Base-by-base conservation (phyloP, 2,113 vertebrate genomes). In the Symphodus melops region DNA sequence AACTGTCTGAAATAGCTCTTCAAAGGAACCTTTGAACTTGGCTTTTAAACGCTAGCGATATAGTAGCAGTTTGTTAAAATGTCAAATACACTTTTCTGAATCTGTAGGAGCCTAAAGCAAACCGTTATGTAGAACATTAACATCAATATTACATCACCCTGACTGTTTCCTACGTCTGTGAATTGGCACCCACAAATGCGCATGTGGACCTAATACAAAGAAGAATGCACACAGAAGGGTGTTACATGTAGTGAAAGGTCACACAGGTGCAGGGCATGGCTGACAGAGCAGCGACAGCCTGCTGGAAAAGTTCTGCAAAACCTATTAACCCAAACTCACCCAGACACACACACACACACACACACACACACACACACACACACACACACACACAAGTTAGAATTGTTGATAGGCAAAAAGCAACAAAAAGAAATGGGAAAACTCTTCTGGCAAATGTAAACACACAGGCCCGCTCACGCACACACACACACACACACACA, bases 251-350 rank as follows among this genome's bases (percentile, higher is more conserved):
- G 41, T 28, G 39, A 39, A 20, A 5, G 62, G 76, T 81, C 78
- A 66, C 20, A 81, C 76, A 66, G 81, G 77, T 72, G 72, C 80
- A 61, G 78, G 59, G 41, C 76, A 46, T 64, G 74, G 37, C 60
- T 72, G 41, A 49, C 55, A 75, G 46, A 48, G 46, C 17, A 48
- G 0, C 42, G 56, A 1, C 37, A 48, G 62, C 69, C 66, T 70
- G 59, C 57, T 82, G 78, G 55, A 57, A 37, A 80, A 20, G 58
- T 53, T 48, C 60, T 74, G 39, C 11, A 33, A 60, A 77, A 70
- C 25, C 75, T 71, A 46, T 75, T 75, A 75, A 82, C 67, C 66
- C 59, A 56, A 61, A 59, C 75, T 61, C 21, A 49, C 65, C 41
- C 17, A 39, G 58, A 21, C 48, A 46, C 19, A 39, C n/a, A n/a